These are phyloP conservation scores for Sebastes jordani DNA, from an alignment of 2,797 vertebrate species.

Conservation along the genomic window DNA sequence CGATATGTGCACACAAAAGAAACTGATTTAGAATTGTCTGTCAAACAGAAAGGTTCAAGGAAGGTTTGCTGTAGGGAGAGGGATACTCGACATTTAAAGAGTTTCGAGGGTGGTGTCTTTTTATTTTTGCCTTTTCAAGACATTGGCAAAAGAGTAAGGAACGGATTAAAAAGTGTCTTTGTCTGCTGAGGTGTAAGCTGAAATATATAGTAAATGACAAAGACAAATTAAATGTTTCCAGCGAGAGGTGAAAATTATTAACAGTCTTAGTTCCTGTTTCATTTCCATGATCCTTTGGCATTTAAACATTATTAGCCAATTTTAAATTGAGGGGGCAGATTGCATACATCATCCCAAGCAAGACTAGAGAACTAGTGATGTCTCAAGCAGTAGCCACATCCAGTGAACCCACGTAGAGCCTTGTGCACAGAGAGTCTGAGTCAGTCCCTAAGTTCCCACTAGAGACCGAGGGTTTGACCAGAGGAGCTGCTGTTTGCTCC, in stretches of 20 bases:
- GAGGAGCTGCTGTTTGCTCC: slow-evolving; percentile 57
- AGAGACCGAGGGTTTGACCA: slow-evolving; percentile 28
- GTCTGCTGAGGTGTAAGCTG: neutral
- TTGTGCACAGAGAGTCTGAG: slow-evolving; percentile 38
- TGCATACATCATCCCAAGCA: neutral
- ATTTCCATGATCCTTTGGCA: neutral
- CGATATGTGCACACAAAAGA: slow-evolving; percentile 2
- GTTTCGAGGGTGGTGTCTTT: neutral
- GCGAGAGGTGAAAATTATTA: neutral
- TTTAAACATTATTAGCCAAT: slow-evolving; percentile 8
- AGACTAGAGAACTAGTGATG: slow-evolving; percentile 4
- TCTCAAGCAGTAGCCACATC: slow-evolving; percentile 16
- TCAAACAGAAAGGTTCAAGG: slow-evolving; percentile 17
- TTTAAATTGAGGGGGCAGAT: slow-evolving; percentile 31
- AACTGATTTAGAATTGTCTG: slow-evolving; percentile 11
- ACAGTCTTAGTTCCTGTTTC: slow-evolving; percentile 29
- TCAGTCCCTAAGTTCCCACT: slow-evolving; percentile 41
- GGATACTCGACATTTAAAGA: neutral
- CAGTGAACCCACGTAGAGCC: slow-evolving; percentile 9
- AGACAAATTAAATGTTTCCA: neutral
- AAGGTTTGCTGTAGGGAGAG: neutral
- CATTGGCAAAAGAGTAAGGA: neutral
- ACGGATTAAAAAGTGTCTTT: neutral
- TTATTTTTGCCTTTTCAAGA: neutral
- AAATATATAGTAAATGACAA: neutral